Evolutionary conservation across 2,113 vertebrate genomes (phyloP), one percentile per base, ranked within the genome.

Genomic region (Gorsachius goisagi): DNA sequence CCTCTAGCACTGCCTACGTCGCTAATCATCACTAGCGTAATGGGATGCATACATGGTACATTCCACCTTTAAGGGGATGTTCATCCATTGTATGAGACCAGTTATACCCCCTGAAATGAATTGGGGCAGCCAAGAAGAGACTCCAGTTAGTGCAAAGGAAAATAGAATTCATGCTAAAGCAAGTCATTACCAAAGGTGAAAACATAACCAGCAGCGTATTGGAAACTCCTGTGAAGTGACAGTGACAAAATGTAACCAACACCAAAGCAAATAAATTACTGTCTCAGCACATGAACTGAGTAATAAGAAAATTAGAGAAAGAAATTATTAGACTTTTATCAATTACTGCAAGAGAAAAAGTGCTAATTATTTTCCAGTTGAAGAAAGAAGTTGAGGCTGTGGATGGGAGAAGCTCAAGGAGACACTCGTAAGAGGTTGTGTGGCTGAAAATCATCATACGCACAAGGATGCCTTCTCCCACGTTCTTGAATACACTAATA

Each of bases 221-320:
- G 66, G 62, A 87, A 91, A 87, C 15, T 69, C 37, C 37, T 73
- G 35, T 55, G 80, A 88, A 86, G 68, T 62, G 75, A 86, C 83
- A 74, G 20, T 67, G 77, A 88, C 17, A 89, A 92, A 94, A 81
- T 76, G 17, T 45, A 67, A 87, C 49, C 63, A 60, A 32, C 50
- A 83, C 16, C 41, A 60, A 84, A 82, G 63, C 67, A 89, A 96
- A 92, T 85, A 92, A 80, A 93, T 92, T 74, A 74, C n/a, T 76
- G 15, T 87, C 77, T 78, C 33, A 58, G 55, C 20, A 63, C 39
- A 62, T 41, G 47, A 95, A 84, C 22, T 73, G 45, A 87, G n/a
- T 74, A 94, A 85, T 68, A 69, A 37, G 76, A 82, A 87, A 90
- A 80, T 60, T 6, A 76, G 47, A 60, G 45, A 80, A 78, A 80